These are phyloP conservation scores for Drosophila takahashii DNA, from an alignment of 1,140 invertebrate species.

Conservation along the genomic window DNA sequence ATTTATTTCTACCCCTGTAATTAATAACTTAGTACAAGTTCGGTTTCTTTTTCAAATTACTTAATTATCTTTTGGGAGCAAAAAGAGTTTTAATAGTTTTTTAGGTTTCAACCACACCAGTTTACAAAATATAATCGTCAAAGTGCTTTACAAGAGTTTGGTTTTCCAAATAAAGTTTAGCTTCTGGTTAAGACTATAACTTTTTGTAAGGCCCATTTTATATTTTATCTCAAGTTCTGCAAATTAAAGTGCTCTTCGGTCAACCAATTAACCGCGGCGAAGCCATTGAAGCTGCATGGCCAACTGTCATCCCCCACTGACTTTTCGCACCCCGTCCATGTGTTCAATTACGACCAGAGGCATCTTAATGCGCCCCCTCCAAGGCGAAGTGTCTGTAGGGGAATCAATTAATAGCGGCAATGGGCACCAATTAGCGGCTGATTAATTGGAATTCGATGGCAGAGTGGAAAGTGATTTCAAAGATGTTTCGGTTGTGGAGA, in stretches of 20 bases:
- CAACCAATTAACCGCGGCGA: constrained; percentile 30
- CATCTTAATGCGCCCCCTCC: constrained; percentile 32
- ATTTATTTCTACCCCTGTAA: not conserved
- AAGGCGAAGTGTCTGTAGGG: constrained; percentile 24
- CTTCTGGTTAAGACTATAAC: no score
- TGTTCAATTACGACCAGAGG: constrained; percentile 55
- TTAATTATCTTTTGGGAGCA: no score
- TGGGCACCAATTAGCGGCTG: constrained; percentile 58
- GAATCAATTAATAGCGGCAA: constrained; percentile 64
- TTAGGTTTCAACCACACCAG: no score
- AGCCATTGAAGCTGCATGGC: constrained; percentile 34
- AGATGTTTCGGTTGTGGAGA: not conserved
- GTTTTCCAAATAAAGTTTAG: no score
- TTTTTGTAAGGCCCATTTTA: no score
- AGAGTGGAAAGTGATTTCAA: not conserved
- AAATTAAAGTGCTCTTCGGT: not conserved
- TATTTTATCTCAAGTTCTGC: not conserved
- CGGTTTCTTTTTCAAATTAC: no score
- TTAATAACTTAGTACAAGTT: no score
- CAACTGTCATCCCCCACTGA: not conserved
- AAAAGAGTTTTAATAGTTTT: no score
- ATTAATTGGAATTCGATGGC: constrained; percentile 56
- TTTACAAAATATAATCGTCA: no score
- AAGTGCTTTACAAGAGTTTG: no score
- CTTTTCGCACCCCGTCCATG: constrained; percentile 5